A percentile compares a stretch with the other conserved stretches of the same genome.
Evolutionary conservation across 2,888 invertebrate genomes (phyloP).

Genomic region (Himalopsyche japonica): DNA sequence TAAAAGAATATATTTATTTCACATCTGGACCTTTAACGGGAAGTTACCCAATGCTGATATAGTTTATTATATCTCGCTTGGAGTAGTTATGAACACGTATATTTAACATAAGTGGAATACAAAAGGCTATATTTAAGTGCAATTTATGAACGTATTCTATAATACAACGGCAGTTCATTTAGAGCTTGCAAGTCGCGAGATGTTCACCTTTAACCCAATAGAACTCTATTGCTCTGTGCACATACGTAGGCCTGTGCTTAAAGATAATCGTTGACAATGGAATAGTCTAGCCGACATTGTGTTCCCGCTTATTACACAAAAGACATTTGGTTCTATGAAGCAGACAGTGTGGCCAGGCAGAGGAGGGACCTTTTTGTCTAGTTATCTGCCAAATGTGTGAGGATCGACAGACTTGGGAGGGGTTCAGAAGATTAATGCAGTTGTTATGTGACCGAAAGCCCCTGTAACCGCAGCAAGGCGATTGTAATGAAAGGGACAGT

Average conservation of each 20-base stretch:
- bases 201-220: conserved; percentile 12
- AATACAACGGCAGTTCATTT: not conserved
- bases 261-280: conserved; percentile 31
- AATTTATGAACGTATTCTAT: conserved; percentile 2
- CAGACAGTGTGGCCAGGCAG: conserved; percentile 26
- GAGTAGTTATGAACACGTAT: not conserved
- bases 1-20: too few relatives aligned
- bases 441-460: not conserved
- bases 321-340: conserved; percentile 27
- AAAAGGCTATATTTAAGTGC: not conserved
- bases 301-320: conserved; percentile 34
- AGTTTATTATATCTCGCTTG: not conserved
- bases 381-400: not conserved
- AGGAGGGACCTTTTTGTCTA: not conserved
- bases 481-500: too few relatives aligned
- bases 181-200: not conserved
- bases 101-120: not conserved
- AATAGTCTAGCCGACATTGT: conserved; percentile 33
- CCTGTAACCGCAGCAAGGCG: too few relatives aligned
- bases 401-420: not conserved
- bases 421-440: not conserved
- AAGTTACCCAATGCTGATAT: not conserved
- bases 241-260: conserved; percentile 14
- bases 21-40: too few relatives aligned
- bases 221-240: conserved; percentile 30